Conservation (phyloP, 2,888 invertebrate species). For the Gymnoscelis rufifasciata region DNA sequence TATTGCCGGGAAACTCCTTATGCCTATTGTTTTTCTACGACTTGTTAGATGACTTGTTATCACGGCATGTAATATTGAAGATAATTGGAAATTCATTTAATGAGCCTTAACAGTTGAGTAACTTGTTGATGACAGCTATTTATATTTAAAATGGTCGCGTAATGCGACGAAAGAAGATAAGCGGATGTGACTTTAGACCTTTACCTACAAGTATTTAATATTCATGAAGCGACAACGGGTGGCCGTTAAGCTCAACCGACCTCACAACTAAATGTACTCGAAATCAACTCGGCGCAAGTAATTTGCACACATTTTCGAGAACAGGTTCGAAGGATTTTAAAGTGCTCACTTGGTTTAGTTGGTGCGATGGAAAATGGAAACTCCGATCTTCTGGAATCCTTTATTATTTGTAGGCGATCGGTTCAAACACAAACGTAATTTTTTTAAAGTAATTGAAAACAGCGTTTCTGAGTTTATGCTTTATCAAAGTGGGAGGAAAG, state of each 20-base stretch:
- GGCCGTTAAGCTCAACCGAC: slow-evolving; percentile 42
- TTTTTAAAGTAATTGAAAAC: no score
- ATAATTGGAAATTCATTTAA: no score
- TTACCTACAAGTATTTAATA: slow-evolving; percentile 43
- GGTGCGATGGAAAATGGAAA: slow-evolving; percentile 12
- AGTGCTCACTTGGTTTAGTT: slow-evolving; percentile 14
- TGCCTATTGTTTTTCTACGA: slow-evolving; percentile 13
- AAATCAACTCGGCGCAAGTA: slow-evolving; percentile 22
- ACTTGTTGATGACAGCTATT: neutral
- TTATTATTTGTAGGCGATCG: neutral
- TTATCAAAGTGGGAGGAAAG: no score
- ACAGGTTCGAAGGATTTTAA: slow-evolving; percentile 18
- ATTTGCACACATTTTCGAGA: slow-evolving; percentile 24
- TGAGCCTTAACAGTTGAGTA: no score
- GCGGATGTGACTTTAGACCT: slow-evolving; percentile 36
- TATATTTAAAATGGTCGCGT: slow-evolving; percentile 20
- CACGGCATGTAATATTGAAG: neutral
- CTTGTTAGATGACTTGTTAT: slow-evolving; percentile 14
- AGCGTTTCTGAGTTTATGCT: no score
- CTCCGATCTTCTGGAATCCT: neutral
- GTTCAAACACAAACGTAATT: no score
- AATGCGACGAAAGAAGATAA: slow-evolving; percentile 41
- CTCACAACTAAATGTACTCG: slow-evolving; percentile 36
- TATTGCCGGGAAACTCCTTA: slow-evolving; percentile 10
- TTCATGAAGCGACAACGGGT: slow-evolving; percentile 47